These are phyloP conservation scores for Siphamia tubifer DNA, from an alignment of 2,113 vertebrate genomes.

Conservation along the genomic window DNA sequence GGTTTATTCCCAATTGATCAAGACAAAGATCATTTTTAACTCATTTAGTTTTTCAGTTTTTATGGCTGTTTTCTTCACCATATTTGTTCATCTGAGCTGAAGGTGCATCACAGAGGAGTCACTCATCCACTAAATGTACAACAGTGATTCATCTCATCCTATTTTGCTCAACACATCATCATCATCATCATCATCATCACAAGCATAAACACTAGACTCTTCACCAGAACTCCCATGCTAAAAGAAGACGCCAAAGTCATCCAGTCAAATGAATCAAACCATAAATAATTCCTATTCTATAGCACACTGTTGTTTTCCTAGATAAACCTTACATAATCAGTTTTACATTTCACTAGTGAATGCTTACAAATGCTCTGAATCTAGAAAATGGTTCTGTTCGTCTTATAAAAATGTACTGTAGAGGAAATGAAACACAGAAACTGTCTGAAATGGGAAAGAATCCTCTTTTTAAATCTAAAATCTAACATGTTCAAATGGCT, in stretches of 20 bases:
- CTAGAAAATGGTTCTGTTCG: neutral
- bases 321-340: neutral
- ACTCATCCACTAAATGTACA: constrained; percentile 41
- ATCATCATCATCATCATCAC: neutral
- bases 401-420: neutral
- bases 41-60: too few relatives aligned
- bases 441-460: too few relatives aligned
- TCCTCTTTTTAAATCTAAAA: neutral
- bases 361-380: neutral
- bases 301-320: neutral
- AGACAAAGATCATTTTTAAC: too few relatives aligned
- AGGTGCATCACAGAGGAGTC: constrained; percentile 29
- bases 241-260: constrained; percentile 25
- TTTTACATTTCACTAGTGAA: neutral
- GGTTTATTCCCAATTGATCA: too few relatives aligned
- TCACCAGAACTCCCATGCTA: constrained; percentile 1
- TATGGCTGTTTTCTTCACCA: neutral
- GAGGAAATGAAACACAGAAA: too few relatives aligned
- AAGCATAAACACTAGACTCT: constrained; percentile 1
- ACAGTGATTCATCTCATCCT: constrained; percentile 50
- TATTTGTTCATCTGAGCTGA: constrained; percentile 52
- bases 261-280: constrained; percentile 19
- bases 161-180: constrained; percentile 36
- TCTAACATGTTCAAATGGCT: neutral
- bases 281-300: constrained; percentile 1